Percentiles rank a stretch among this genome's conserved stretches.
phyloP scores from a whole-genome alignment of 1,140 invertebrate genomes.

The Dreissena rostriformis region DNA sequence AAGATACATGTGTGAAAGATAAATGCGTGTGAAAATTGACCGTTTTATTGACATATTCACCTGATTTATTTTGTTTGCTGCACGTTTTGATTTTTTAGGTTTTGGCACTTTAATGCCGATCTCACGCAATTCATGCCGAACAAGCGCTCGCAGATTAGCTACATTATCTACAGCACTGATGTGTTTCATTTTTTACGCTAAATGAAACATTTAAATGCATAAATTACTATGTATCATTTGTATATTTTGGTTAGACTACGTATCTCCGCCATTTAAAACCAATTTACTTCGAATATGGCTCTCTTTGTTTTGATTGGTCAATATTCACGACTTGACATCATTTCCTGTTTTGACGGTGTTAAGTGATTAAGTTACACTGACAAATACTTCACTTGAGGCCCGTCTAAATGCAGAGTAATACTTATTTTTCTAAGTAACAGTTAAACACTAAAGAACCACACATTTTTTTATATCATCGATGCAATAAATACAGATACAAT shows the following conservation, averaged over 20 bases:
- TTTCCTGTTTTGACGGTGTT: not conserved
- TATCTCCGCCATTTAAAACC: slow-evolving; percentile 13
- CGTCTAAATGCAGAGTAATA: no score
- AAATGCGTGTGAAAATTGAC: not conserved
- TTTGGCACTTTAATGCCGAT: slow-evolving; percentile 78
- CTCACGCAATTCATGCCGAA: slow-evolving; percentile 73
- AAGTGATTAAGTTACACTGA: no score
- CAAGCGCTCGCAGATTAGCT: slow-evolving; percentile 68
- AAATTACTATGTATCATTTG: no score
- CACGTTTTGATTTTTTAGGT: slow-evolving; percentile 71
- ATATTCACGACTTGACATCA: slow-evolving; percentile 24
- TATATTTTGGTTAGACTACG: not conserved
- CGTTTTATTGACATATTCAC: not conserved
- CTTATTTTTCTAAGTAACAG: no score
- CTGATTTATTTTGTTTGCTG: slow-evolving; percentile 54
- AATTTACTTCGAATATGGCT: slow-evolving; percentile 40
- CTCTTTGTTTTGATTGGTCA: slow-evolving; percentile 46
- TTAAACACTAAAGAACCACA: no score
- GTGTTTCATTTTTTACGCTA: slow-evolving; percentile 61
- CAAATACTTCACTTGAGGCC: no score
- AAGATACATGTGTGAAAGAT: not conserved
- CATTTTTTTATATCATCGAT: no score
- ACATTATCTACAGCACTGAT: slow-evolving; percentile 70
- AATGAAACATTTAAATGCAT: slow-evolving; percentile 1
- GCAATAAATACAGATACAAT: no score